Conservation (phyloP, 2,888 invertebrate species). For the Callyntrura sp. region DNA sequence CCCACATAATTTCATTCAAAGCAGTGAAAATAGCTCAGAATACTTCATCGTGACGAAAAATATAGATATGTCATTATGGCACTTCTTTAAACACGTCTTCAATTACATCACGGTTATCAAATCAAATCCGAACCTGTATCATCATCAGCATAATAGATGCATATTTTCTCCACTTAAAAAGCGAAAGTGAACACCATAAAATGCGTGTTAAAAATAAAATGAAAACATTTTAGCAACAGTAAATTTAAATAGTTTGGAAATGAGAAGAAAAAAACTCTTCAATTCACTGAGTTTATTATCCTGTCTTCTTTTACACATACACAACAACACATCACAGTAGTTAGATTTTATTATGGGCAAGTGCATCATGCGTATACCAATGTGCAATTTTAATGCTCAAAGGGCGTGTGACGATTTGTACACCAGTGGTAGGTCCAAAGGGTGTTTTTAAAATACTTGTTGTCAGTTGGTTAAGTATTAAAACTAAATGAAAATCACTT, state of each 20-base stretch:
- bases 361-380: neutral
- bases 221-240: neutral
- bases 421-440: neutral
- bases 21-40: no score
- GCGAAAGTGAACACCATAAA: slow-evolving; percentile 41
- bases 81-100: neutral
- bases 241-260: slow-evolving; percentile 36
- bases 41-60: no score
- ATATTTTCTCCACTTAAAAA: neutral
- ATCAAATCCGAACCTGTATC: no score
- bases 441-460: neutral
- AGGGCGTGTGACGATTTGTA: neutral
- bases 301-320: no score
- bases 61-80: neutral
- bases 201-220: neutral
- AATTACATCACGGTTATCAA: neutral
- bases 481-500: slow-evolving; percentile 40
- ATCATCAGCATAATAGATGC: no score
- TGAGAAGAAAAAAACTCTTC: neutral
- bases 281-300: no score
- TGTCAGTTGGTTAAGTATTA: slow-evolving; percentile 2
- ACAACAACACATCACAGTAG: no score
- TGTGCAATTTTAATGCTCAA: neutral
- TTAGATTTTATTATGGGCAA: neutral
- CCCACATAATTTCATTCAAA: no score